These are phyloP conservation scores for Sitta carolinensis DNA, from an alignment of 2,797 vertebrate genomes.

Conservation along the genomic window DNA sequence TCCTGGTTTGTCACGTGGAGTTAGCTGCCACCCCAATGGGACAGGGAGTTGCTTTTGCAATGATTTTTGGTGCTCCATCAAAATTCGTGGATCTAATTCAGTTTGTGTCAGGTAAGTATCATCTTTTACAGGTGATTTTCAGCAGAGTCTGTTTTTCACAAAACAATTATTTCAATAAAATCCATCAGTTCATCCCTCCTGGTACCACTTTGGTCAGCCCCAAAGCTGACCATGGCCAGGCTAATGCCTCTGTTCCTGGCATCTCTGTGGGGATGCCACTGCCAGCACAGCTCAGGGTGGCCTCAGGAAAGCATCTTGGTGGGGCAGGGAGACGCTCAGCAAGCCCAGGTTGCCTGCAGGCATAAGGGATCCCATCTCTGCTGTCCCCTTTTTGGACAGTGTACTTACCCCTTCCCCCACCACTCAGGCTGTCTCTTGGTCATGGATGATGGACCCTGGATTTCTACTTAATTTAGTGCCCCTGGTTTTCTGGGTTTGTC, in stretches of 20 bases:
- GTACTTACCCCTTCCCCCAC: fast-evolving
- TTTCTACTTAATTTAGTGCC: background rate
- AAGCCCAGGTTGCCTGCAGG: fast-evolving
- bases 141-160: background rate
- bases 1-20: background rate
- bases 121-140: background rate
- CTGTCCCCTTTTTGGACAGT: background rate
- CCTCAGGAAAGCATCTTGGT: fast-evolving
- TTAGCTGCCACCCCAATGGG: background rate
- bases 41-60: background rate
- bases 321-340: background rate
- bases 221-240: background rate
- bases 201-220: background rate
- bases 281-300: background rate
- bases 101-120: background rate
- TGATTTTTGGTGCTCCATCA: background rate
- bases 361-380: fast-evolving
- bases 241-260: background rate
- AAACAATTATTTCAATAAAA: background rate
- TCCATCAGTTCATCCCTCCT: background rate
- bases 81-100: background rate
- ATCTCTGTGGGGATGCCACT: background rate
- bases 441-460: background rate
- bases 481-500: background rate
- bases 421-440: background rate